Evolutionary conservation across 2,888 invertebrate genomes (phyloP), one percentile per base, ranked within the genome.

Genomic region (Drosophila neotestacea): DNA sequence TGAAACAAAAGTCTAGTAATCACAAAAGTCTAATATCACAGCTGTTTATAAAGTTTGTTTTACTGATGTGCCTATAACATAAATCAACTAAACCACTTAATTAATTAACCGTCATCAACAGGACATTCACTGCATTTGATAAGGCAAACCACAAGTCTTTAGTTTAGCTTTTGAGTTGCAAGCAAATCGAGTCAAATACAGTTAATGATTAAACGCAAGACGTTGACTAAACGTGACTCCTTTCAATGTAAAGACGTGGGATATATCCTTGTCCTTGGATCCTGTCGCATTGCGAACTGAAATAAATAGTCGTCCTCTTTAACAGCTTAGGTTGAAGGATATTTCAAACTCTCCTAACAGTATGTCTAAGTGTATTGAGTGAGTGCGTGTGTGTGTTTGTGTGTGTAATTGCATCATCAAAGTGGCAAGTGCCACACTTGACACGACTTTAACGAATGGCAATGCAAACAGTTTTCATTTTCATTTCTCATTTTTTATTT

Each of bases 341-440:
- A 61, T 51, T 30, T 34, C 9, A 36, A 6, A 36, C 13, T 22
- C 36, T 13, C n/a, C n/a, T 6, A 30, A 6, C n/a, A 4, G 16
- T 38, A 10, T n/a, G 38, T 38, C 5, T n/a, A 50, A 46, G 28
- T 64, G 38, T 42, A 32, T 1, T 22, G 22, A 22, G 16, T 59
- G 13, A 30, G 51, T 44, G 36, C 58, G 44, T n/a, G 42, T 66
- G 48, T 27, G 11, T 41, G 55, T 64, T 56, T 56, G 56, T 81
- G 66, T 70, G 70, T 73, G 70, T 70, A 70, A 85, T 74, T 85
- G 86, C 80, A 85, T 73, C 89, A 86, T 85, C 73, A 73, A 72
- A 48, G 55, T 65, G 69, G 68, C 79, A 76, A 82, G 68, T 61
- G 73, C 66, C 66, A 65, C 75, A 83, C 84, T 83, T 81, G 89